phyloP scores from a whole-genome alignment of 2,888 invertebrate species.

The Lomographa bimaculata region DNA sequence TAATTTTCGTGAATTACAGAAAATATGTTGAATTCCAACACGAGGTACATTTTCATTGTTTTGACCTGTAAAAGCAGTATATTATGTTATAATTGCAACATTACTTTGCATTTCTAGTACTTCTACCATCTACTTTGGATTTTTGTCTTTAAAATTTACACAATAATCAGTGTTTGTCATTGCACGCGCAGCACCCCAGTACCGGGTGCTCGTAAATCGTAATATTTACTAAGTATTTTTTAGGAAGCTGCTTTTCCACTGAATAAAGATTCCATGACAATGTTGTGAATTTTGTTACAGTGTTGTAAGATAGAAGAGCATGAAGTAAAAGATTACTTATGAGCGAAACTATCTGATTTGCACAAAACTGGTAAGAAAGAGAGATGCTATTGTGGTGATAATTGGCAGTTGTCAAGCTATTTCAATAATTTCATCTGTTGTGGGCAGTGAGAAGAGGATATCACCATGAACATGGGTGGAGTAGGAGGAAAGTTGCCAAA shows the following conservation, averaged over 20 bases:
- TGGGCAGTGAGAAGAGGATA: constrained; percentile 35
- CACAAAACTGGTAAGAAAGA: constrained; percentile 53
- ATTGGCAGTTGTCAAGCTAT: constrained; percentile 13
- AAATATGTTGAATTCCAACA: constrained; percentile 34
- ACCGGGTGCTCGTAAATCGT: constrained; percentile 38
- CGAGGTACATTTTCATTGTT: constrained; percentile 53
- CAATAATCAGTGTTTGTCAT: no score
- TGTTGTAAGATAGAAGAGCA: constrained; percentile 24
- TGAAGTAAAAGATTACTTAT: constrained; percentile 39
- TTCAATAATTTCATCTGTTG: constrained; percentile 14
- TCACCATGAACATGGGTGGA: constrained; percentile 68
- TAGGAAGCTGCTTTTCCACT: constrained; percentile 16
- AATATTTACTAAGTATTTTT: constrained; percentile 34
- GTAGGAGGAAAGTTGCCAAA: constrained; percentile 74
- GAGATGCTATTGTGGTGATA: constrained; percentile 27
- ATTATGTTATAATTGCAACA: no score
- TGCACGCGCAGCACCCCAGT: constrained; percentile 21
- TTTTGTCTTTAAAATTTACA: no score
- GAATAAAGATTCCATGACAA: not conserved
- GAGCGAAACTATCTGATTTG: constrained; percentile 37
- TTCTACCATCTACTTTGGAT: no score
- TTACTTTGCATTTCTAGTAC: no score
- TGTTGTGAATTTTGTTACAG: constrained; percentile 31
- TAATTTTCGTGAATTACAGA: no score
- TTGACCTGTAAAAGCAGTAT: no score